These are phyloP conservation scores for Spilarctia lutea DNA, from an alignment of 2,888 invertebrate genomes.

Conservation along the genomic window DNA sequence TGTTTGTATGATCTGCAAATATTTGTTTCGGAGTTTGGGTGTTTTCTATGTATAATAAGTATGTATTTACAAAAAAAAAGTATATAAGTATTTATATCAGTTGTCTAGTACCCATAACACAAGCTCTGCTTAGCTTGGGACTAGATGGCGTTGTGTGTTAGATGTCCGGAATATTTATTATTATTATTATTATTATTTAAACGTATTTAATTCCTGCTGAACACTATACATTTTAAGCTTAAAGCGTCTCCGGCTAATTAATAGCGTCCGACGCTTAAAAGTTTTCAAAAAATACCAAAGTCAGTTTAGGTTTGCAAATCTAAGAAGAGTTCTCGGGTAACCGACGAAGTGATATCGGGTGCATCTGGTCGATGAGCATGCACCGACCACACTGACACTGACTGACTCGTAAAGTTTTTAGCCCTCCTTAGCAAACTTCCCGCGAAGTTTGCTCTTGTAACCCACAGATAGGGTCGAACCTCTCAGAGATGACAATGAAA, in stretches of 20 bases:
- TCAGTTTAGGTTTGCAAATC: slow-evolving; percentile 3
- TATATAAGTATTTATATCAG: no score
- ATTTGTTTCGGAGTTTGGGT: no score
- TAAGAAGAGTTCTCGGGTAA: not conserved
- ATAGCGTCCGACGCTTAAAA: slow-evolving; percentile 7
- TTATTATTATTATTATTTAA: no score
- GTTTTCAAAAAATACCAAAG: slow-evolving; percentile 10
- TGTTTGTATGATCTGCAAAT: no score
- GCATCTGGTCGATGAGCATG: not conserved
- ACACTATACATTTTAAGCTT: slow-evolving; percentile 3
- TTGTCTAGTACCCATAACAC: no score
- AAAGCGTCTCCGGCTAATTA: slow-evolving; percentile 3
- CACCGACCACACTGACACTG: not conserved
- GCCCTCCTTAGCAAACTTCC: not conserved
- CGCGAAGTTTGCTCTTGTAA: not conserved
- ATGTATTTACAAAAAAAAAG: no score
- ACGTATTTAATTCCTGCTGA: not conserved
- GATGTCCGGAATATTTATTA: no score
- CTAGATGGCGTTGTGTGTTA: no score
- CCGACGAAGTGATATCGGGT: not conserved
- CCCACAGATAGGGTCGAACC: not conserved
- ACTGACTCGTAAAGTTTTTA: not conserved
- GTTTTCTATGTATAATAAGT: no score
- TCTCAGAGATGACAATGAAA: not conserved
- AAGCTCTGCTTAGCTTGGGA: no score